Base-by-base conservation (phyloP, 1,140 invertebrate genomes). In the Pogonognathellus flavescens region DNA sequence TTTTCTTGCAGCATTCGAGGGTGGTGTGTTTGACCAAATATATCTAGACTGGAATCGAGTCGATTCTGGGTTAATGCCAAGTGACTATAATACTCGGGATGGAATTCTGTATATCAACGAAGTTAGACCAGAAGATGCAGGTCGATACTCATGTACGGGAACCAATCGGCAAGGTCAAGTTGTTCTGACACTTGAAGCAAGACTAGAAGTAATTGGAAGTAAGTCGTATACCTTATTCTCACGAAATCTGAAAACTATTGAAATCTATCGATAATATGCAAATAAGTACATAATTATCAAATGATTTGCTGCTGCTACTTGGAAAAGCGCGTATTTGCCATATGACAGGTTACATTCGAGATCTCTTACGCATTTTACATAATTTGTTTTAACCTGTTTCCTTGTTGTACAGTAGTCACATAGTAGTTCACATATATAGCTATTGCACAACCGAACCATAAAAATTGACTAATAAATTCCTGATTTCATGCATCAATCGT, bases 111-210 rank as follows among this genome's bases (percentile, higher is more conserved):
- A 91, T 59, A 94, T 97, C 49, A 91, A 92, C 8, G 90, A 92
- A 31, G 94, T 95, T 0, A 91, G 93, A 72, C 90, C 92, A 66
- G 92, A 93, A 53, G 88, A 94, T 87, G 93, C 93, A 50, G 97
- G 97, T 8, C 92, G 94, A 86, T 98, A 98, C 89, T 92, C 94
- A 50, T 98, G 97, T 90, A 90, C 93, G 49, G 93, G 93, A 2
- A 89, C 85, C 89, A 20, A 91, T 91, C 9, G 90, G 91, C 10
- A 91, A 88, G 87, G 55, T 88, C 91, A 86, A 90, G 92, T 88
- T 89, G 89, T 89, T 88, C 90, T 90, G 87, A 91, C 90, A 80
- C 91, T 92, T 0, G 92, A 91, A 84, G 91, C 93, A n/a, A 90
- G 91, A 72, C 89, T 94, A 5, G 90, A 91, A 89, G 92, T 94